Percentiles rank a stretch among this genome's conserved stretches.
phyloP scores from a whole-genome alignment of 2,888 invertebrate species.

The Tuta absoluta region DNA sequence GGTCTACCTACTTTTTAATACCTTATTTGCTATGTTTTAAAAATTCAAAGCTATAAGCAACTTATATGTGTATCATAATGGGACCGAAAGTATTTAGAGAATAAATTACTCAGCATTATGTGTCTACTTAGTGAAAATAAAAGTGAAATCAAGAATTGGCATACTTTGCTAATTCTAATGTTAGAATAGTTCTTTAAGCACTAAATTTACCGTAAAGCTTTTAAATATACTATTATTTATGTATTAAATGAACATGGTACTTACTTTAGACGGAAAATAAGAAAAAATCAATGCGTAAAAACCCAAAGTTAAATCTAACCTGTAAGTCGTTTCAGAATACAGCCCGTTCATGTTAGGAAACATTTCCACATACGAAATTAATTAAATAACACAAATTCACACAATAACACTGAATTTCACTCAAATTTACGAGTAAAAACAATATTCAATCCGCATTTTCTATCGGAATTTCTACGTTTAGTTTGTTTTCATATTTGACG shows the following conservation, averaged over 20 bases:
- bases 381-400: constrained; percentile 44
- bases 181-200: not conserved
- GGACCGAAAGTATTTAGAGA: not conserved
- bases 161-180: constrained; percentile 16
- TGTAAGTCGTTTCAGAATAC: constrained; percentile 70
- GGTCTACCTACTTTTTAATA: no score
- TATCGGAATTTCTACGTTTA: constrained; percentile 43
- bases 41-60: not conserved
- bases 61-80: not conserved
- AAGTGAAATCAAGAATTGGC: constrained; percentile 42
- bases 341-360: constrained; percentile 70
- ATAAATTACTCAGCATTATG: not conserved
- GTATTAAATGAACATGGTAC: not conserved
- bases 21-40: no score
- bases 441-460: constrained; percentile 57
- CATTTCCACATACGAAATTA: constrained; percentile 54
- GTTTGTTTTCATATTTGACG: constrained; percentile 67
- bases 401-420: constrained; percentile 40
- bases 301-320: constrained; percentile 56
- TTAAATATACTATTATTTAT: not conserved
- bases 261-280: constrained; percentile 1
- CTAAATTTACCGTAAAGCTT: not conserved
- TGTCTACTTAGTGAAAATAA: constrained; percentile 32
- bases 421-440: constrained; percentile 42
- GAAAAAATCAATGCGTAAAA: constrained; percentile 18